A percentile compares a stretch with the other conserved stretches of the same genome.
Conservation (phyloP, 2,113 vertebrate genomes). For the Pagrus major region DNA sequence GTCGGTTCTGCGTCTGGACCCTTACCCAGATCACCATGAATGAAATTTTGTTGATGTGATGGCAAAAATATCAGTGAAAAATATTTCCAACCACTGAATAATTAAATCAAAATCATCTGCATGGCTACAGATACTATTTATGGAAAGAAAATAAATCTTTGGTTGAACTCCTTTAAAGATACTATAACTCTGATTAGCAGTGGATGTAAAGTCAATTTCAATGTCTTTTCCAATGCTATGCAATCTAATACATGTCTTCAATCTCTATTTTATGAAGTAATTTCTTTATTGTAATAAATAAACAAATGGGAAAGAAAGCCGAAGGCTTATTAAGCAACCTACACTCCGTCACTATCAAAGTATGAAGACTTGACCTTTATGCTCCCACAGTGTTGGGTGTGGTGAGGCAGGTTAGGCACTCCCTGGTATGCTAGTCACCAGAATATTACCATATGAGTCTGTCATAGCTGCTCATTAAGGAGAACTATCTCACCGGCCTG, state of each 20-base stretch:
- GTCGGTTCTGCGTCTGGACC: no score
- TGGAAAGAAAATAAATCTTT: no score
- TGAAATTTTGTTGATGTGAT: not conserved
- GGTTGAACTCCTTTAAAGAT: no score
- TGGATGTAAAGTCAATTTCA: no score
- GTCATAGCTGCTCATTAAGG: not conserved
- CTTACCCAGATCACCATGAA: no score
- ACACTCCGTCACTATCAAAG: not conserved
- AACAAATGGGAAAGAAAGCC: not conserved
- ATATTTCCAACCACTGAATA: not conserved
- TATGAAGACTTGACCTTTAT: not conserved
- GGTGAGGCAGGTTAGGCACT: not conserved
- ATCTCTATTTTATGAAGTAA: not conserved
- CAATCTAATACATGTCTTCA: not conserved
- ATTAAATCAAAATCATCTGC: not conserved
- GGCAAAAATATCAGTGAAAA: not conserved
- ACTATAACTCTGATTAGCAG: not conserved
- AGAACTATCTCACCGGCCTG: not conserved
- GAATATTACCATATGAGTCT: slow-evolving; percentile 9
- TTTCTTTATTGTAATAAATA: not conserved
- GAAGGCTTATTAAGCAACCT: not conserved
- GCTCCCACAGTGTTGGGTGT: not conserved
- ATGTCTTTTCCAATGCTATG: no score
- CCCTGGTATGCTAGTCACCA: slow-evolving; percentile 7
- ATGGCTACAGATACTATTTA: not conserved